These are phyloP conservation scores for Enoplosus armatus DNA, from an alignment of 2,797 vertebrate species.

Conservation along the genomic window DNA sequence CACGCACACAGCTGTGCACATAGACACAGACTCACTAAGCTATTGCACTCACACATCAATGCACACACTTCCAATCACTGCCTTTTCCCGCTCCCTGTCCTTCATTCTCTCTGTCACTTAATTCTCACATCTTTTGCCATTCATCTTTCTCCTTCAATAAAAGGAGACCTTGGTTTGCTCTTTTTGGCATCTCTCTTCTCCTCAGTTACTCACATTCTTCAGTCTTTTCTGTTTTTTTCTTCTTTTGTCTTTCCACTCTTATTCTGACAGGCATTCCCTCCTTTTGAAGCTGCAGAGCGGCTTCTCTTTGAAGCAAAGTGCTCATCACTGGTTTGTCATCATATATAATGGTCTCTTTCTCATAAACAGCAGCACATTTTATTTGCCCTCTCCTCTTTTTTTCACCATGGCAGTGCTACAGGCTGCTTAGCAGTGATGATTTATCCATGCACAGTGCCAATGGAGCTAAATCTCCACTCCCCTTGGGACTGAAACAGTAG, in stretches of 20 bases:
- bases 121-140: slow-evolving; percentile 53
- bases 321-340: slow-evolving; percentile 71
- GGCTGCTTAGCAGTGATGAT: slow-evolving; percentile 79
- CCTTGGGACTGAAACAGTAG: slow-evolving; percentile 77
- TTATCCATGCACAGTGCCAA: slow-evolving; percentile 78
- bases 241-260: slow-evolving; percentile 41
- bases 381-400: slow-evolving; percentile 60
- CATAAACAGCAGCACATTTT: slow-evolving; percentile 72
- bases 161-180: slow-evolving; percentile 48
- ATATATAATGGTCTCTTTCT: slow-evolving; percentile 66
- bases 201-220: slow-evolving; percentile 31
- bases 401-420: slow-evolving; percentile 57
- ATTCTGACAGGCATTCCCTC: slow-evolving; percentile 49
- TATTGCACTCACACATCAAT: slow-evolving; percentile 8
- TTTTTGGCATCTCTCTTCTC: slow-evolving; percentile 45
- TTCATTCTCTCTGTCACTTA: slow-evolving; percentile 59
- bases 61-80: slow-evolving; percentile 36
- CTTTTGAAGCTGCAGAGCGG: slow-evolving; percentile 49
- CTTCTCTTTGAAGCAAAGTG: slow-evolving; percentile 69
- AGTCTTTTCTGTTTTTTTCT: slow-evolving; percentile 20
- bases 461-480: slow-evolving; percentile 79
- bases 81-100: slow-evolving; percentile 30
- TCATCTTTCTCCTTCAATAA: slow-evolving; percentile 66
- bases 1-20: slow-evolving; percentile 13
- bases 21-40: background rate